These are phyloP conservation scores for Dipodomys spectabilis DNA, from an alignment of 2,113 vertebrate species.

Conservation along the genomic window DNA sequence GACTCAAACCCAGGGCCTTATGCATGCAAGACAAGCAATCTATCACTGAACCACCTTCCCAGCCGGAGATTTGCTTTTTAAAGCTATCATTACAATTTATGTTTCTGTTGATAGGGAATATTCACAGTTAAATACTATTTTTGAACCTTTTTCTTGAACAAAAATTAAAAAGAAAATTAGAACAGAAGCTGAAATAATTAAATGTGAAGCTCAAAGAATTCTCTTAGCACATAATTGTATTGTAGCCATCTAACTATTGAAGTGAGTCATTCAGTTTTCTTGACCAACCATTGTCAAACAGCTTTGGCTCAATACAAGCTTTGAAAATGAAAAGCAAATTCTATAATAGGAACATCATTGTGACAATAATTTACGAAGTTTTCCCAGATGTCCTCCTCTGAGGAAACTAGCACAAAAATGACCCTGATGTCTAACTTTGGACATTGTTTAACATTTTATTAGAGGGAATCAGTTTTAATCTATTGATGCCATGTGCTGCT, in stretches of 20 bases:
- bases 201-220: slow-evolving; percentile 59
- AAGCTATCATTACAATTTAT: slow-evolving; percentile 84
- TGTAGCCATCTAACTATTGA: neutral
- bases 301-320: neutral
- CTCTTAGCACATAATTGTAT: neutral
- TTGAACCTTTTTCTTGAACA: slow-evolving; percentile 38
- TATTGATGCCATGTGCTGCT: slow-evolving; percentile 6
- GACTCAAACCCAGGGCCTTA: no score
- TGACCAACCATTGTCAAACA: neutral
- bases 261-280: slow-evolving; percentile 33
- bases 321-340: slow-evolving; percentile 61
- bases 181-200: slow-evolving; percentile 75
- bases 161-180: slow-evolving; percentile 15
- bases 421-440: slow-evolving; percentile 70
- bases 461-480: slow-evolving; percentile 58
- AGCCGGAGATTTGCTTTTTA: slow-evolving; percentile 86
- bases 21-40: no score
- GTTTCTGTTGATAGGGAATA: slow-evolving; percentile 76
- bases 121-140: slow-evolving; percentile 79
- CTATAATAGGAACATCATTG: slow-evolving; percentile 63
- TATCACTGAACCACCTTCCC: no score
- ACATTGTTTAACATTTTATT: slow-evolving; percentile 72
- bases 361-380: slow-evolving; percentile 75
- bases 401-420: neutral
- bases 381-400: slow-evolving; percentile 30